These are phyloP conservation scores for Latrodectus hesperus DNA, from an alignment of 2,888 invertebrate species.

Conservation along the genomic window DNA sequence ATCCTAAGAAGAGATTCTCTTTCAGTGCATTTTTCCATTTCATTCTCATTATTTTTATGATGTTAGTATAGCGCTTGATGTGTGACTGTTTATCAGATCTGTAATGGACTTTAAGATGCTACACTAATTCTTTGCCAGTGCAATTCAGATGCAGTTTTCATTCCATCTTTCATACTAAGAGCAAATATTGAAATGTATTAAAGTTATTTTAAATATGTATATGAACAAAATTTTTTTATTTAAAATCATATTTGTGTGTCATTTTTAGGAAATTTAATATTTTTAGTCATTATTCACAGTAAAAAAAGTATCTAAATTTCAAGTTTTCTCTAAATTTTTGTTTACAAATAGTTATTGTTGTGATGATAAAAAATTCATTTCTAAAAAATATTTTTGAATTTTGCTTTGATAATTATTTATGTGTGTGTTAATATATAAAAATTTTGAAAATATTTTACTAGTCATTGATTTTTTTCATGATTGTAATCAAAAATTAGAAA, in stretches of 20 bases:
- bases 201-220: background rate
- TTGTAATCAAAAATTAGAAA: constrained; percentile 12
- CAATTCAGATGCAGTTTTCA: background rate
- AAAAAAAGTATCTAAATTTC: background rate
- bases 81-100: background rate
- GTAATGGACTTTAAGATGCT: background rate
- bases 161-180: background rate
- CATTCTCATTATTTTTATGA: background rate
- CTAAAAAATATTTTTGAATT: no score
- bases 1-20: no score
- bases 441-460: constrained; percentile 14
- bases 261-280: background rate
- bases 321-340: no score
- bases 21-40: background rate
- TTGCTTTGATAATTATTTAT: no score
- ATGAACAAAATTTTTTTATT: background rate
- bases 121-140: background rate
- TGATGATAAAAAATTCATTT: no score
- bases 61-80: background rate
- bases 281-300: background rate
- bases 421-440: background rate
- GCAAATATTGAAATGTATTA: background rate
- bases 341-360: no score
- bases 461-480: constrained; percentile 20
- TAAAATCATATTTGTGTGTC: background rate